These are phyloP conservation scores for Trachurus trachurus DNA, from an alignment of 2,797 vertebrate genomes.

Conservation along the genomic window DNA sequence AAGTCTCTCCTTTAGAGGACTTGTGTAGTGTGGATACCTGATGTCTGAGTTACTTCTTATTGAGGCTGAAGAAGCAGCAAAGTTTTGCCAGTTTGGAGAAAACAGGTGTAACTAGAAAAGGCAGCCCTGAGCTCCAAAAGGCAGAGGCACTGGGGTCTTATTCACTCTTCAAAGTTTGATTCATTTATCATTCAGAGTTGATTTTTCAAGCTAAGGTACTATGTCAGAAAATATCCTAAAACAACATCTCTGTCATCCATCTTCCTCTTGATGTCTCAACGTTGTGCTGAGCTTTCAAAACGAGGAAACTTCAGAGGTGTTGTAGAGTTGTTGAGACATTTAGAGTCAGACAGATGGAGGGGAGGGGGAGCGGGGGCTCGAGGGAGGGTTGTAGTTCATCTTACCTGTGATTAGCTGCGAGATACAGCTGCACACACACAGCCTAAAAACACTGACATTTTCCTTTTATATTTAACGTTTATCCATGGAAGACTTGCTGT, in stretches of 20 bases:
- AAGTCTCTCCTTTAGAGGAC: too few species aligned
- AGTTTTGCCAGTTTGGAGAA: too few species aligned
- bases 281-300: conserved; percentile 10
- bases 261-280: conserved; percentile 1
- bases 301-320: background rate
- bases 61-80: too few species aligned
- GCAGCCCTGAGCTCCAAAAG: background rate
- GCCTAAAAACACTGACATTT: conserved; percentile 77
- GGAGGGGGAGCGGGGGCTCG: background rate
- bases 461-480: conserved; percentile 73
- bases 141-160: background rate
- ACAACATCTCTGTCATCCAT: conserved; percentile 7
- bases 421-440: conserved; percentile 31
- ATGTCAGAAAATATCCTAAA: conserved; percentile 17
- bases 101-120: background rate
- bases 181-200: background rate
- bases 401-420: conserved; percentile 46
- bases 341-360: conserved; percentile 15
- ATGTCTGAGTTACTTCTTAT: too few species aligned
- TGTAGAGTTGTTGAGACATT: conserved; percentile 16
- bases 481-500: conserved; percentile 67
- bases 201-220: background rate
- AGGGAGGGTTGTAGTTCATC: conserved; percentile 10
- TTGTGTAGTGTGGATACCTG: too few species aligned
- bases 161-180: conserved; percentile 20